Evolutionary conservation across 1,140 invertebrate species (phyloP).

Genomic region (Apocrypta bakeri): DNA sequence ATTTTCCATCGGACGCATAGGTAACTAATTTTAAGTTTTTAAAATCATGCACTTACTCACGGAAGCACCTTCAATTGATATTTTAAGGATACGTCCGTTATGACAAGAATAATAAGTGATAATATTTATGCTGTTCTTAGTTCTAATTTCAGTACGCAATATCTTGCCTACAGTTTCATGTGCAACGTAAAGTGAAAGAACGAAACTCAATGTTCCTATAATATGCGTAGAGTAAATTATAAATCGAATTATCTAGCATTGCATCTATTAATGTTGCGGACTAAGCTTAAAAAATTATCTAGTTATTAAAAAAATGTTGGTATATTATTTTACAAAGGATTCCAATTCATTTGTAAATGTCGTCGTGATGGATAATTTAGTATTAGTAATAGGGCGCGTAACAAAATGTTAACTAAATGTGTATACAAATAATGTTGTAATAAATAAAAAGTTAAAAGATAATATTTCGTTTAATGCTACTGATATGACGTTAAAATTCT

Average conservation of each 20-base stretch:
- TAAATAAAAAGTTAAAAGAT: background rate
- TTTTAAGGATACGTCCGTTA: background rate
- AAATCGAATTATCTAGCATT: background rate
- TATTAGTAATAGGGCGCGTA: background rate
- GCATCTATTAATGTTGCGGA: background rate
- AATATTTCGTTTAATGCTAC: background rate
- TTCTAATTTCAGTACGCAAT: background rate
- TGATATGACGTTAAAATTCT: background rate
- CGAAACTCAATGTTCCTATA: constrained; percentile 1
- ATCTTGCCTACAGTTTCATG: background rate
- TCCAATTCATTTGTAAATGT: background rate
- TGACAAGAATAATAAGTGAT: background rate
- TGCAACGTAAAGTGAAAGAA: background rate
- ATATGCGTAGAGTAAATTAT: background rate
- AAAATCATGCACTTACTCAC: background rate
- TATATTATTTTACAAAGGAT: background rate
- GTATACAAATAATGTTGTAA: background rate
- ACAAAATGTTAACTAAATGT: background rate
- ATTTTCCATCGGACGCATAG: background rate
- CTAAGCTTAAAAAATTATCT: background rate
- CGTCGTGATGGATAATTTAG: background rate
- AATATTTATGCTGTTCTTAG: background rate
- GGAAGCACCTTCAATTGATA: background rate
- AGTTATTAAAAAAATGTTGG: background rate
- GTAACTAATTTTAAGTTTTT: background rate